These are phyloP conservation scores for Steinernema khuongi DNA, from an alignment of 1,140 invertebrate species.

Conservation along the genomic window DNA sequence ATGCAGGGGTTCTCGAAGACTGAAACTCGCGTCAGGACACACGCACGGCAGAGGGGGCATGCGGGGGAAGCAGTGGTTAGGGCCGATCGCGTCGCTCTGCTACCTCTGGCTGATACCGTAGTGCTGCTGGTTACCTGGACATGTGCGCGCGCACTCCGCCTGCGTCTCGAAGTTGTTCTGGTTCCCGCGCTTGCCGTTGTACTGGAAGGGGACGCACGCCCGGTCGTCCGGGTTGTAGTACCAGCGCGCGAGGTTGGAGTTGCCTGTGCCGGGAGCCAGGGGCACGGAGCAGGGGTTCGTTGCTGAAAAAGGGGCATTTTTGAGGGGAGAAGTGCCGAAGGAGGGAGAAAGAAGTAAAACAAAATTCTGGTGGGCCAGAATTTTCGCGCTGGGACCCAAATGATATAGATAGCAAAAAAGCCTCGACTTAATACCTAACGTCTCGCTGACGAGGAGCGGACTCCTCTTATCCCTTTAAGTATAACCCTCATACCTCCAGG, in stretches of 20 bases:
- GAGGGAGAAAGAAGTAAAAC: not conserved
- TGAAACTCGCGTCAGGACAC: constrained; percentile 25
- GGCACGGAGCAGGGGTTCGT: constrained; percentile 59
- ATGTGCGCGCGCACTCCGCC: constrained; percentile 75
- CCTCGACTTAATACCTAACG: no score
- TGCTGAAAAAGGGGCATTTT: constrained; percentile 45
- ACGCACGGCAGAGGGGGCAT: not conserved
- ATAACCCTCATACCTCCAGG: constrained; percentile 45
- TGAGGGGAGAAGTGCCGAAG: not conserved
- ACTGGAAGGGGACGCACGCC: constrained; percentile 70
- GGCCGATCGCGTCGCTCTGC: not conserved
- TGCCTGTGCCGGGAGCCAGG: constrained; percentile 56
- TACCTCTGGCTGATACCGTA: constrained; percentile 15
- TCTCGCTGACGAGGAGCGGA: constrained; percentile 8
- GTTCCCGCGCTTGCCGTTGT: constrained; percentile 79
- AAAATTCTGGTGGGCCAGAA: no score
- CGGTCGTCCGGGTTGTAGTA: constrained; percentile 71
- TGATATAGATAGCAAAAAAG: no score
- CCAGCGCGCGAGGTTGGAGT: constrained; percentile 50
- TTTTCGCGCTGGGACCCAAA: no score
- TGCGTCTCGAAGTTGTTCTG: constrained; percentile 74
- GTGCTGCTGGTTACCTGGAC: constrained; percentile 59
- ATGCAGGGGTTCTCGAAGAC: constrained; percentile 40
- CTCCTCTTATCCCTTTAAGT: constrained; percentile 17
- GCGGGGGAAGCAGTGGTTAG: not conserved